phyloP scores from a whole-genome alignment of 2,113 vertebrate species.

The Fulmarus glacialis region DNA sequence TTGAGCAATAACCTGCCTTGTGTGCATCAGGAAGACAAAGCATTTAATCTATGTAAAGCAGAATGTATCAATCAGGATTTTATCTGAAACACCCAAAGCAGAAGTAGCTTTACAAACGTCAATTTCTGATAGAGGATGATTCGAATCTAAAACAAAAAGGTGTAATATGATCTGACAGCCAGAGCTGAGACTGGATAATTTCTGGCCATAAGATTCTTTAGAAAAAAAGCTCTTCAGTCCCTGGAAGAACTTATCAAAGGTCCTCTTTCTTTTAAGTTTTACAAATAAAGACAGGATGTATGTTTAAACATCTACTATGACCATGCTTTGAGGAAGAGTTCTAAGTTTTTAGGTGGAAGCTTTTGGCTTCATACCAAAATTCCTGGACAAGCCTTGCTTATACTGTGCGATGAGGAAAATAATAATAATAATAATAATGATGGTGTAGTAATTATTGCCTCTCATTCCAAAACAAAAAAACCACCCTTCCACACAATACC shows the following conservation, averaged over 20 bases:
- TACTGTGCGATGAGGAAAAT: background rate
- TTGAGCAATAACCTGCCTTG: background rate
- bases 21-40: background rate
- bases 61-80: background rate
- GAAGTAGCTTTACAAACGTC: background rate
- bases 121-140: background rate
- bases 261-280: background rate
- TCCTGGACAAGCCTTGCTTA: background rate
- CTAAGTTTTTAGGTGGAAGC: background rate
- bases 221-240: background rate
- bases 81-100: background rate
- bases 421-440: background rate
- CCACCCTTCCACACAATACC: background rate
- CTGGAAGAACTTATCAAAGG: background rate
- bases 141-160: background rate
- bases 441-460: background rate
- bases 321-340: background rate
- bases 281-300: background rate
- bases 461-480: background rate
- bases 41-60: background rate
- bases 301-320: background rate
- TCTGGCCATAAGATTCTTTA: background rate
- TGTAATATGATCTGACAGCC: background rate
- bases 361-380: background rate
- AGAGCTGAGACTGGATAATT: background rate